A percentile compares a stretch with the other conserved stretches of the same genome.
Conservation (phyloP, 2,113 vertebrate genomes). For the Aphelocoma coerulescens region DNA sequence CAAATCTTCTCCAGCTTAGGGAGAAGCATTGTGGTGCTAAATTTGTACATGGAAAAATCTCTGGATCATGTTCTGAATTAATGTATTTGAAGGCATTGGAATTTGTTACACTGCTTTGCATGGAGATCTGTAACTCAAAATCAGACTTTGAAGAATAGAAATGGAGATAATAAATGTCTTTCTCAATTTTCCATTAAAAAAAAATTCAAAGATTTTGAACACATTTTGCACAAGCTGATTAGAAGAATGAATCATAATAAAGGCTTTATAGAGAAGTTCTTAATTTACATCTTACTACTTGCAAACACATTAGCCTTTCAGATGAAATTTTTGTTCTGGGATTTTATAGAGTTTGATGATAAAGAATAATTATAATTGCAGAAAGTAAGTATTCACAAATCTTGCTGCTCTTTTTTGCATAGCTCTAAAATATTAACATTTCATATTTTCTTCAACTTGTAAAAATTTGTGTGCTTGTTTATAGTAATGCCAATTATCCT, state of each 20-base stretch:
- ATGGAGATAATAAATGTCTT: not conserved
- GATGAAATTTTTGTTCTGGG: not conserved
- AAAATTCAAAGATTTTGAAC: not conserved
- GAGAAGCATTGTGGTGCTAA: not conserved
- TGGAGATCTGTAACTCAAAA: not conserved
- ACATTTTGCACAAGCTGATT: not conserved
- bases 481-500: not conserved
- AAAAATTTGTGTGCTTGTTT: not conserved
- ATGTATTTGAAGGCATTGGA: not conserved
- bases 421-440: not conserved
- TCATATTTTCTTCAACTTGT: not conserved
- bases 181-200: not conserved
- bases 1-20: not conserved
- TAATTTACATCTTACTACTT: conserved; percentile 4
- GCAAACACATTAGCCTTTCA: not conserved
- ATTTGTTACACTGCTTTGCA: not conserved
- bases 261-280: not conserved
- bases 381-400: not conserved
- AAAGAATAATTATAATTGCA: not conserved
- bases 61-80: not conserved
- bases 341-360: not conserved
- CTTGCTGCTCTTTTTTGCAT: not conserved
- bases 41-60: not conserved
- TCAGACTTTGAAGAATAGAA: not conserved
- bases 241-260: not conserved